These are phyloP conservation scores for Chloroclystis v-ata DNA, from an alignment of 2,888 invertebrate species.

Conservation along the genomic window DNA sequence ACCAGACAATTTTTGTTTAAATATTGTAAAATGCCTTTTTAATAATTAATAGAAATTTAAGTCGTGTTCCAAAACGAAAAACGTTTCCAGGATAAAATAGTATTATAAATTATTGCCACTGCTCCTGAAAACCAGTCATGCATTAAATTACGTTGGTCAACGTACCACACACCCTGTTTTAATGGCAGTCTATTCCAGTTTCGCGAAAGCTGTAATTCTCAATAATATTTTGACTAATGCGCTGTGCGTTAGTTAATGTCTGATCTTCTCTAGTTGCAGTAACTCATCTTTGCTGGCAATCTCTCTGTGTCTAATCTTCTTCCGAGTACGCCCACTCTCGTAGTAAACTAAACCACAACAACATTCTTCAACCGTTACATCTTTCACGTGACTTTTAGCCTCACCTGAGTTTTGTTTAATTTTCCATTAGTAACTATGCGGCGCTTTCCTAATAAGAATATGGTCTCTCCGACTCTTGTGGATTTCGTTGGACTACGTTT, in stretches of 20 bases:
- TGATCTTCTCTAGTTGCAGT: slow-evolving; percentile 21
- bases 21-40: too few species aligned
- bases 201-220: background rate
- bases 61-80: too few species aligned
- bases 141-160: too few species aligned
- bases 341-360: slow-evolving; percentile 51
- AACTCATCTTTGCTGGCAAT: slow-evolving; percentile 34
- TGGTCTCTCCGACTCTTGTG: too few species aligned
- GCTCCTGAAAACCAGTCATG: too few species aligned
- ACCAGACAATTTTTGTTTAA: too few species aligned
- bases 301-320: slow-evolving; percentile 44
- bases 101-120: background rate
- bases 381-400: slow-evolving; percentile 22
- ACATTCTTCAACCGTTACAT: slow-evolving; percentile 36
- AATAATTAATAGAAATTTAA: too few species aligned
- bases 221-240: slow-evolving; percentile 1
- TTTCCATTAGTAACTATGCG: slow-evolving; percentile 1
- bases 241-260: slow-evolving; percentile 1
- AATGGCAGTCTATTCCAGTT: background rate
- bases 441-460: too few species aligned
- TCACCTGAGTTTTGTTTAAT: background rate
- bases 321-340: slow-evolving; percentile 49
- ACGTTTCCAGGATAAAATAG: background rate
- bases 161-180: too few species aligned
- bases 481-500: too few species aligned